A percentile compares a stretch with the other conserved stretches of the same genome.
These are phyloP conservation scores for Conus ventricosus DNA, from an alignment of 1,140 invertebrate species.

Conservation along the genomic window DNA sequence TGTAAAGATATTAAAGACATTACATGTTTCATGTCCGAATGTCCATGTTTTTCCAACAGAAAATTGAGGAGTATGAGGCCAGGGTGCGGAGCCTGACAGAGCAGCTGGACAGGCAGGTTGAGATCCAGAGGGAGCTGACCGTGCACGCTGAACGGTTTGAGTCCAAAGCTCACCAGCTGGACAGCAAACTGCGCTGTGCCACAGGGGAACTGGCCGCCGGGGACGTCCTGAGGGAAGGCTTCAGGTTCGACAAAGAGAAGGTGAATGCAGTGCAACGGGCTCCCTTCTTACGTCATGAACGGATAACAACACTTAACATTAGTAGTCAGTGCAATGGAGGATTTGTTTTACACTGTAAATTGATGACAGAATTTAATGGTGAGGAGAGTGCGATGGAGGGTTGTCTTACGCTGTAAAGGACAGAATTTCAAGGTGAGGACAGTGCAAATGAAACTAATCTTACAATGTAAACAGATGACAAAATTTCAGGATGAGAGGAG, in stretches of 20 bases:
- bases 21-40: neutral
- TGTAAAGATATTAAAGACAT: no score
- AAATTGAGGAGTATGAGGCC: slow-evolving; percentile 63
- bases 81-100: slow-evolving; percentile 67
- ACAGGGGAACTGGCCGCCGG: slow-evolving; percentile 71
- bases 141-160: slow-evolving; percentile 64
- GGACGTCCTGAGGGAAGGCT: slow-evolving; percentile 69
- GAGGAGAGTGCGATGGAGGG: no score
- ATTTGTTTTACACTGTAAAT: no score
- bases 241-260: slow-evolving; percentile 71
- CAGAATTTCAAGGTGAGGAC: no score
- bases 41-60: slow-evolving; percentile 54
- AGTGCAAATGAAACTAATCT: no score
- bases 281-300: no score
- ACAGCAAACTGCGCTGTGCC: slow-evolving; percentile 60
- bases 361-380: no score
- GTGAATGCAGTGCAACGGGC: slow-evolving; percentile 45
- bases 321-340: no score
- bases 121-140: slow-evolving; percentile 62
- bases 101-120: slow-evolving; percentile 70
- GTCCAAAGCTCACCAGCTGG: slow-evolving; percentile 61
- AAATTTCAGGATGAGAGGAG: no score
- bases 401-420: no score
- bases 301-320: no score
- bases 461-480: no score